Evolutionary conservation across 2,888 invertebrate species (phyloP), one percentile per base, ranked within the genome.

Genomic region (Ischnus inquisitorius): DNA sequence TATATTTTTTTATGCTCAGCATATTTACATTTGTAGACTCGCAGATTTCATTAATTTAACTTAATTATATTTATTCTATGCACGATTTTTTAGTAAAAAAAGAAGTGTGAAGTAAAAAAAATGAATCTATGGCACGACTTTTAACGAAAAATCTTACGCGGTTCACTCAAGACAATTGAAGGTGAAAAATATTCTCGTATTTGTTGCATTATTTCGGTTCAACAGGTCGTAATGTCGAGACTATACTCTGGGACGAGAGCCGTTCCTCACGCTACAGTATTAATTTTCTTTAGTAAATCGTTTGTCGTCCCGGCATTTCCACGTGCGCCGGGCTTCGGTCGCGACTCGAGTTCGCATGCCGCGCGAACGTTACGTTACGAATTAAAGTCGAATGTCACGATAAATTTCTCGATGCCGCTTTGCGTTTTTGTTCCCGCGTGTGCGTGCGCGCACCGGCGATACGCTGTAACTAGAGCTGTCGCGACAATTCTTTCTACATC

Each of bases 321-420:
- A 54, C 69, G 80, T 71, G 69, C 64, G 64, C 54, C 34, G 78
- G 83, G 34, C 4, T 34, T 75, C 87, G 87, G 64, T 87, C 81
- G 82, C 72, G 71, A 41, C 74, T 76, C 86, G 78, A 86, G 85
- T 85, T 89, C 79, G 89, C 87, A 88, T 89, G 88, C 85, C 83
- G 80, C 81, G 79, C 84, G 86, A 85, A 82, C 87, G 86, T 89
- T 88, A 89, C 80, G 88, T 87, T 34, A 85, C 86, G 87, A 87
- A 90, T 89, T 90, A 89, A 89, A 90, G 83, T 76, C 83, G 57
- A 72, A 67, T 71, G 83, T 84, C 83, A 78, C 86, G 88, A 88
- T 90, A 90, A 90, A 89, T 89, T 89, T 89, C 72, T 82, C 85
- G 85, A 77, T 72, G 77, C 67, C 62, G 60, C 60, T 75, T 79